Base-by-base conservation (phyloP, 2,797 vertebrate genomes). In the Chromobotia macracanthus region DNA sequence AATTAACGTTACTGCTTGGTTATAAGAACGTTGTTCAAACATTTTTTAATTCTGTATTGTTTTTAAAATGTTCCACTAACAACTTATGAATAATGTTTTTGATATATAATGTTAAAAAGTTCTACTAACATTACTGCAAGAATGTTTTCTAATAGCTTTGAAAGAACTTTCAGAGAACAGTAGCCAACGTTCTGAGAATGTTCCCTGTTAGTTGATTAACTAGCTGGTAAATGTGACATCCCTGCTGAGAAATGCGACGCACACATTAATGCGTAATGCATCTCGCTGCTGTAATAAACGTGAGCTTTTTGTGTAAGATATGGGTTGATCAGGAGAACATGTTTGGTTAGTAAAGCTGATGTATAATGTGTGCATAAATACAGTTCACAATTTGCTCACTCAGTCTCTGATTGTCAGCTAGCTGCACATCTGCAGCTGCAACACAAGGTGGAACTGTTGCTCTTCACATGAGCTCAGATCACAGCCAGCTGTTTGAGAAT, bases 391-490 rank as follows among this genome's bases (percentile, higher is more conserved):
- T 86, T 81, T 55, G 63, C 56, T 69, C 48, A 78, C 25, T 53
- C 60, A 67, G 23, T 28, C 28, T 79, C 50, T 41, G 55, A 53
- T 46, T 28, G 67, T 69, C 56, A 35, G 53, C 18, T 41, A 21
- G 60, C 23, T 63, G 67, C 55, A 75, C 60, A 69, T 82, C 28
- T 63, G 12, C 8, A 13, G 11, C 11, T 58, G 0, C 0, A 18
- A 86, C 93, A 91, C 89, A 87, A 93, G 93, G 84, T 90, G 93
- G 89, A 89, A 93, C 77, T 93, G 90, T 92, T 92, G 91, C 84
- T 88, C 89, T 83, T 86, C 68, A 60, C 13, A 28, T 74, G 15
- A 60, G 72, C 67, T 44, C 8, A 19, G 41, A 75, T 82, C 81
- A 79, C n/a, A 10, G 60, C 23, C 44, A 75, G 72, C 67, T 81